Evolutionary conservation across 2,888 invertebrate genomes (phyloP).

Genomic region (Caenorhabditis sp.): DNA sequence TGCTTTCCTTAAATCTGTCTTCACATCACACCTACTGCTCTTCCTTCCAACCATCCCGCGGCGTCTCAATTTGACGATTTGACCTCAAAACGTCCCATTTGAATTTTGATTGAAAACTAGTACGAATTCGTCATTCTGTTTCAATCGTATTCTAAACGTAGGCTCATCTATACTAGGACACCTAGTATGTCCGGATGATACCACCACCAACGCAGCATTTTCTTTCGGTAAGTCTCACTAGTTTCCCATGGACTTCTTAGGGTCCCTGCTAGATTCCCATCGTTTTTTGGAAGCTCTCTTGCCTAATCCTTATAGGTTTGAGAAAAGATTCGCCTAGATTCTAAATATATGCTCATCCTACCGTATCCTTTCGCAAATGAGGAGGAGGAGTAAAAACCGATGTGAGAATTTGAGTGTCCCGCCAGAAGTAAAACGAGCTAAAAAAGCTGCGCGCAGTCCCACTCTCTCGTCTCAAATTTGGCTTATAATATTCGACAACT

Average conservation of each 20-base stretch:
- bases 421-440: conserved; percentile 38
- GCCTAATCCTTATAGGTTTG: conserved; percentile 33
- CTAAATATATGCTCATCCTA: conserved; percentile 37
- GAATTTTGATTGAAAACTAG: background rate
- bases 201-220: conserved; percentile 63
- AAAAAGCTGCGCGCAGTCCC: conserved; percentile 6
- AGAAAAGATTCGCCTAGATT: conserved; percentile 1
- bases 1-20: conserved; percentile 23
- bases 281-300: conserved; percentile 18
- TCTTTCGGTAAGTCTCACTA: conserved; percentile 47
- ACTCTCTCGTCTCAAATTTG: conserved; percentile 69
- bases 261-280: conserved; percentile 1
- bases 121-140: background rate
- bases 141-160: background rate
- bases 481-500: conserved; percentile 55
- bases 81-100: background rate
- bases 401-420: conserved; percentile 21
- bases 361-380: conserved; percentile 53
- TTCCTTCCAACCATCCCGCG: conserved; percentile 3
- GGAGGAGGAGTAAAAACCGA: conserved; percentile 17
- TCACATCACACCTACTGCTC: conserved; percentile 29
- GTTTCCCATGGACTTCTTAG: background rate
- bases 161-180: conserved; percentile 9
- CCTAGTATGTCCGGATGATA: conserved; percentile 65
- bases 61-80: background rate